Evolutionary conservation across 2,797 vertebrate genomes (phyloP), one percentile per base, ranked within the genome.

Genomic region (Momotus momota): DNA sequence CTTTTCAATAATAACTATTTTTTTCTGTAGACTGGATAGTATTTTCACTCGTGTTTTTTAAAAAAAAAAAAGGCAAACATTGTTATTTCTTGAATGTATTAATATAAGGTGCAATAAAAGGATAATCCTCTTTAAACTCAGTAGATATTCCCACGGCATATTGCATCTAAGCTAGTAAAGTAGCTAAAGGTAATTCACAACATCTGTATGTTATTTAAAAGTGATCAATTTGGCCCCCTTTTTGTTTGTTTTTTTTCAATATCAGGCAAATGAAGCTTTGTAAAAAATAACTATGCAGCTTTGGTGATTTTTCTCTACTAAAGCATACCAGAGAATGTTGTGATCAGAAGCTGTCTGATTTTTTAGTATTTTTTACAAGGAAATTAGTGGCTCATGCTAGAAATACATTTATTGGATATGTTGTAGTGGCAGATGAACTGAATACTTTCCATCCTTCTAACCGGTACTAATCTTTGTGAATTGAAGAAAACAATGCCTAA

Each of bases 401-500:
- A 90, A 73, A 66, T 18, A 14, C 3, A 18, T 62, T 40, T 54
- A 12, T 27, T 83, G 1, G 5, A 18, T 86, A 21, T 21, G 2
- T 31, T 66, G 26, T 7, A 73, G n/a, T 12, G 21, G 29, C 12
- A 92, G 12, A 38, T 67, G 21, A 85, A 90, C 7, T 6, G 7
- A 90, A 21, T 26, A 25, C 2, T 87, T 86, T 70, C 3, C 27
- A 46, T 78, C 8, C 65, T 49, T 16, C 9, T n/a, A 75, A 57
- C 1, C 0, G 0, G 48, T 27, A 31, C 0, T 77, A 17, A 26
- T 27, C 78, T 70, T 62, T 33, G 7, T 27, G 20, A 35, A 10
- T 29, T 62, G 52, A 69, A 88, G 35, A 16, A 46, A 90, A 46
- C 13, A 45, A 11, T 0, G 1, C 27, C 49, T 41, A 38, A 23